Evolutionary conservation across 2,888 invertebrate genomes (phyloP).

Genomic region (Nemoura dubitans): DNA sequence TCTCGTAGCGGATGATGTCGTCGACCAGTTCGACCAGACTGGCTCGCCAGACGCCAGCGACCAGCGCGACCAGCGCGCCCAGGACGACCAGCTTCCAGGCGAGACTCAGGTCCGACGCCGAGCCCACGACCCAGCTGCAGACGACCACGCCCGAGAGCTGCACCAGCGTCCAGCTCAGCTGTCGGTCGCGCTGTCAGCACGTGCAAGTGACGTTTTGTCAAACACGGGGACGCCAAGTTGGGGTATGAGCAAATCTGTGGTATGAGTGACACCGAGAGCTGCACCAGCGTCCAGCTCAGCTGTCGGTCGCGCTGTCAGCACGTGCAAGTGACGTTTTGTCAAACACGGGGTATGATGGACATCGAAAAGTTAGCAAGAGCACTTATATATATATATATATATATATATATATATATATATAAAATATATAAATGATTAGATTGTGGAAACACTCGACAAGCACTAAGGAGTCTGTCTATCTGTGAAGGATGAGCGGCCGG

Average conservation of each 20-base stretch:
- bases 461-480: no score
- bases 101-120: conserved; percentile 57
- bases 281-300: conserved; percentile 55
- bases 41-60: conserved; percentile 56
- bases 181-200: conserved; percentile 24
- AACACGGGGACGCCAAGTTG: no score
- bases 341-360: no score
- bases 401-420: no score
- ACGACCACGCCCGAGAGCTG: conserved; percentile 53
- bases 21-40: conserved; percentile 57
- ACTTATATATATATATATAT: no score
- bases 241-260: no score
- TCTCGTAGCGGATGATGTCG: conserved; percentile 57
- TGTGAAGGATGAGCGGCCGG: no score
- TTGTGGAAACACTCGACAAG: no score
- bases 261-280: no score
- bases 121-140: conserved; percentile 57
- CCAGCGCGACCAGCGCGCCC: conserved; percentile 55
- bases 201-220: neutral
- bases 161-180: conserved; percentile 55
- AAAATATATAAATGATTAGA: no score
- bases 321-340: neutral
- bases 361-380: no score
- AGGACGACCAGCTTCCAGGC: conserved; percentile 58
- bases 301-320: conserved; percentile 36